Evolutionary conservation across 1,140 invertebrate genomes (phyloP), one percentile per base, ranked within the genome.

Genomic region (Onthophagus taurus): DNA sequence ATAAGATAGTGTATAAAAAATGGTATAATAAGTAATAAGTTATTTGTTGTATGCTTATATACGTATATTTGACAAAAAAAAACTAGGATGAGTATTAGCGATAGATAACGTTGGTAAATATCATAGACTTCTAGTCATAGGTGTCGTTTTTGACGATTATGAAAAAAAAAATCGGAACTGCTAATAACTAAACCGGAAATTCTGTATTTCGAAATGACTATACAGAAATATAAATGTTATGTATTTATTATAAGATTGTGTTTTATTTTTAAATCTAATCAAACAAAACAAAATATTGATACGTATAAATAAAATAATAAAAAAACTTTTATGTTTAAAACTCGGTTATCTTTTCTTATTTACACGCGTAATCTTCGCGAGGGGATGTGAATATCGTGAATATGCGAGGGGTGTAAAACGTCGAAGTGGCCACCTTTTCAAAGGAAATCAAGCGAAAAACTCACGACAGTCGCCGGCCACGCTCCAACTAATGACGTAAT

Each of bases 241-340:
- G 60, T 62, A 62, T 60, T 62, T 62, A 62, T 62, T 62, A 60
- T 62, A 62, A 47, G 58, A 53, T 59, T 16, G 17, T 31, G 18
- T 43, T 43, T 41, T 30, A 21, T 19, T 30, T 3, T 43, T 6
- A 7, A 7, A 26, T 7, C 7, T 7, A 26, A 26, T 26, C 11
- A 35, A 35, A 35, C 16, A 35, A 45, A 45, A 20, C 34, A 42
- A 47, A 29, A 20, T 20, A 31, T 43, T 19, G 33, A 31, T 34
- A 18, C 26, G 11, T 39, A 26, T 7, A 26, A 26, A 26, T 7
- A 26, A 7, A n/a, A 7, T 7, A 43, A 45, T 23, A 24, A 23
- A 39, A 23, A 44, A 3, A 11, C 14, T 47, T 17, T 31, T 47
- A 23, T 7, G 12, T 47, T 42, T 21, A 23, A 33, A 9, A 35